phyloP scores from a whole-genome alignment of 2,113 vertebrate species.

The Calypte anna region DNA sequence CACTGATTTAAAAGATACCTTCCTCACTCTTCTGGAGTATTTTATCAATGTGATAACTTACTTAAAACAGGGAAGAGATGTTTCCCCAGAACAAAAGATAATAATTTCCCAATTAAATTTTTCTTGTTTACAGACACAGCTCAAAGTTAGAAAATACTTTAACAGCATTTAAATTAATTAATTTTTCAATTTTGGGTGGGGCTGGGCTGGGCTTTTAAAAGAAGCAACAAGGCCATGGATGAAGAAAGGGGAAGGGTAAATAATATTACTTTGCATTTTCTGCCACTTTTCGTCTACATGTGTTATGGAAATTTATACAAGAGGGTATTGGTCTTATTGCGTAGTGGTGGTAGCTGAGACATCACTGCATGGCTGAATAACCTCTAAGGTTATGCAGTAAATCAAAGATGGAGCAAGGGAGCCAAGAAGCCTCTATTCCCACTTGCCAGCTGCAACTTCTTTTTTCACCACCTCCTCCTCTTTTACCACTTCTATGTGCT shows the following conservation, averaged over 20 bases:
- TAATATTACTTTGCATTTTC: neutral
- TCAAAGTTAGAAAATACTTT: too few relatives aligned
- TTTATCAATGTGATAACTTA: neutral
- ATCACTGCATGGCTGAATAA: rapidly evolving
- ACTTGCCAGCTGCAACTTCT: neutral
- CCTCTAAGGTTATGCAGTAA: neutral
- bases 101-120: too few relatives aligned
- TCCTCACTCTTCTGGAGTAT: neutral
- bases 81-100: too few relatives aligned
- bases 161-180: too few relatives aligned
- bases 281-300: neutral
- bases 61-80: too few relatives aligned
- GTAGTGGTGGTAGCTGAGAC: neutral
- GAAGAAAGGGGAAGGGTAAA: neutral
- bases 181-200: too few relatives aligned
- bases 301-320: neutral
- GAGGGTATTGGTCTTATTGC: too few relatives aligned
- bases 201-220: neutral
- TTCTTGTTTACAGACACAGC: too few relatives aligned
- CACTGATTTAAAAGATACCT: neutral
- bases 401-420: neutral
- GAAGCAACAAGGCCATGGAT: neutral
- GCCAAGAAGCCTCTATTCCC: neutral
- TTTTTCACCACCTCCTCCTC: neutral
- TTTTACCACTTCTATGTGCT: neutral